A percentile compares a stretch with the other conserved stretches of the same genome.
phyloP scores from a whole-genome alignment of 1,140 invertebrate species.

The Vollenhovia emeryi region DNA sequence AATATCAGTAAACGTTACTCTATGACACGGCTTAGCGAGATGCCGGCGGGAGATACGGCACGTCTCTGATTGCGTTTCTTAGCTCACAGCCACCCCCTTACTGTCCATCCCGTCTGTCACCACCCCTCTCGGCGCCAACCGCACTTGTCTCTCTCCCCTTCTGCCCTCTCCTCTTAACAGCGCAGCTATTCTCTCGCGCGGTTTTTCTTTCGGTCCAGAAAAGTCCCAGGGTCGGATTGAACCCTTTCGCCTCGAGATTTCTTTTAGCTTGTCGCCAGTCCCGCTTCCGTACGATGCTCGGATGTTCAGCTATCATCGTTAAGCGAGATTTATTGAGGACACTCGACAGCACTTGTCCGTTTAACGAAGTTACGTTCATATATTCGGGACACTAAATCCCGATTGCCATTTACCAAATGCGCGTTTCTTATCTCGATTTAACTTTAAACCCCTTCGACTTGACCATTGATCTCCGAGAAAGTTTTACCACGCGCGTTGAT shows the following conservation, averaged over 20 bases:
- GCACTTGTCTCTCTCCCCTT: slow-evolving; percentile 50
- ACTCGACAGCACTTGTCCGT: no score
- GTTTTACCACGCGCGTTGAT: not conserved
- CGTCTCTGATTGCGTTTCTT: slow-evolving; percentile 81
- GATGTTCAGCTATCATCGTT: no score
- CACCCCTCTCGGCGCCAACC: slow-evolving; percentile 26
- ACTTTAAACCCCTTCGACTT: not conserved
- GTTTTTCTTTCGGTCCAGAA: slow-evolving; percentile 46
- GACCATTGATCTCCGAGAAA: not conserved
- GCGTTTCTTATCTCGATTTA: not conserved
- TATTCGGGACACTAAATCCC: no score
- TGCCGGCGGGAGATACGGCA: slow-evolving; percentile 77
- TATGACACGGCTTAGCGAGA: slow-evolving; percentile 57
- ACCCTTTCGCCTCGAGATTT: not conserved
- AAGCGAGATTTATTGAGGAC: no score
- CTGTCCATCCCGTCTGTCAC: slow-evolving; percentile 49
- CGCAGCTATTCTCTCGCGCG: slow-evolving; percentile 42
- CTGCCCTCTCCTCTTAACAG: slow-evolving; percentile 44
- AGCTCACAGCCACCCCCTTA: slow-evolving; percentile 47
- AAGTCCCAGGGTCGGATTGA: slow-evolving; percentile 42
- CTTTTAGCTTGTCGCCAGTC: not conserved
- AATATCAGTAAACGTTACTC: slow-evolving; percentile 29
- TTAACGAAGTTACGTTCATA: no score
- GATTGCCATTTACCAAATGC: not conserved
- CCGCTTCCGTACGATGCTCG: not conserved